phyloP scores from a whole-genome alignment of 1,140 invertebrate genomes.

The Pectinophora gossypiella region DNA sequence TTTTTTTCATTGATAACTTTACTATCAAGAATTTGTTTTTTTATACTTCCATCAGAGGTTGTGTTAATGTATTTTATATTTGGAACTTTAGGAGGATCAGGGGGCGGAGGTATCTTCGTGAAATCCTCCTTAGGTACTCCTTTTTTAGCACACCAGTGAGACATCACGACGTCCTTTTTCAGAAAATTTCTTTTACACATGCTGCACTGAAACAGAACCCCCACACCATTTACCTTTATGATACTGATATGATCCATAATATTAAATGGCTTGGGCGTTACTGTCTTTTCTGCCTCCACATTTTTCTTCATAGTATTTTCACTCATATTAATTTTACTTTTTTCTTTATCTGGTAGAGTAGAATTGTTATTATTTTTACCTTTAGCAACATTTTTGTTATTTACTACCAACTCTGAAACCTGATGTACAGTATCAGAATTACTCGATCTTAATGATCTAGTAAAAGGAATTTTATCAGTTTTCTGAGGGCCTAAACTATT shows the following conservation, averaged over 20 bases:
- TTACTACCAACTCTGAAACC: too few species aligned
- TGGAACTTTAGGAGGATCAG: slow-evolving; percentile 43
- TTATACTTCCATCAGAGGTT: slow-evolving; percentile 17
- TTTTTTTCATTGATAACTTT: slow-evolving; percentile 20
- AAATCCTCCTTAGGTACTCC: slow-evolving; percentile 41
- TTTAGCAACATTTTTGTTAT: too few species aligned
- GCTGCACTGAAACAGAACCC: slow-evolving; percentile 59
- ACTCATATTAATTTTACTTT: slow-evolving; percentile 14
- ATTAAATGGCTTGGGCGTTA: slow-evolving; percentile 39
- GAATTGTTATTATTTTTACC: slow-evolving; percentile 3
- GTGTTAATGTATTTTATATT: slow-evolving; percentile 60
- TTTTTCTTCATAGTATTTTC: background rate
- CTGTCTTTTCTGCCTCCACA: background rate
- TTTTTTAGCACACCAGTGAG: slow-evolving; percentile 62
- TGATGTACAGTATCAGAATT: background rate
- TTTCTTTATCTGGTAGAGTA: slow-evolving; percentile 4
- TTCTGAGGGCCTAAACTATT: too few species aligned
- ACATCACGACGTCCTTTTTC: slow-evolving; percentile 54
- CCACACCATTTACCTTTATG: slow-evolving; percentile 65
- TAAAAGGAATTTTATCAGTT: too few species aligned
- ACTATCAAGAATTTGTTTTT: slow-evolving; percentile 14
- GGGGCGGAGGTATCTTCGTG: slow-evolving; percentile 24
- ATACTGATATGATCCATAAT: slow-evolving; percentile 64
- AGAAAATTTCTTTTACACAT: slow-evolving; percentile 66
- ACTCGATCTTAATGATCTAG: background rate